Evolutionary conservation across 2,113 vertebrate species (phyloP).

Genomic region (Egretta garzetta): DNA sequence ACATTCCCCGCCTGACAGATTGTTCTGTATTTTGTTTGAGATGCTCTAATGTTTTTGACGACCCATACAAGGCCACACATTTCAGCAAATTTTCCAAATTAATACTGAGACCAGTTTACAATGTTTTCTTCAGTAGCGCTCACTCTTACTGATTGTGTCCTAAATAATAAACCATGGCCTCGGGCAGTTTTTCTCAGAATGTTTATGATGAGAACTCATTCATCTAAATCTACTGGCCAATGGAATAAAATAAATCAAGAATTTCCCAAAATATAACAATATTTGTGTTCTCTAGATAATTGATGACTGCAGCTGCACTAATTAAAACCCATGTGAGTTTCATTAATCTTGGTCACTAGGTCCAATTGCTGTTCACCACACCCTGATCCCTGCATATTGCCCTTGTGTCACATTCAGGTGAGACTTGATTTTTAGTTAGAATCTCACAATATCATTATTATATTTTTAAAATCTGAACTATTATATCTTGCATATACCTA

Average conservation of each 20-base stretch:
- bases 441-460: not conserved
- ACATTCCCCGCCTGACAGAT: constrained; percentile 63
- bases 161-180: constrained; percentile 82
- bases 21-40: constrained; percentile 66
- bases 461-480: not conserved
- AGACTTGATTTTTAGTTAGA: not conserved
- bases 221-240: constrained; percentile 93
- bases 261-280: constrained; percentile 98
- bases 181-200: constrained; percentile 81
- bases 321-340: constrained; percentile 95
- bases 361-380: constrained; percentile 83
- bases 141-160: constrained; percentile 81
- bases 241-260: constrained; percentile 98
- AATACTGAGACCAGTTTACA: constrained; percentile 75
- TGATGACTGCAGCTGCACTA: constrained; percentile 95
- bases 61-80: constrained; percentile 73
- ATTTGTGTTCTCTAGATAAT: constrained; percentile 97
- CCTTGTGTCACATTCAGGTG: constrained; percentile 81
- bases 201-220: constrained; percentile 95
- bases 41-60: constrained; percentile 73
- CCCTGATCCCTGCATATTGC: constrained; percentile 76
- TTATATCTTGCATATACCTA: not conserved
- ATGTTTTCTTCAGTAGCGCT: constrained; percentile 70
- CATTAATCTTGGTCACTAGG: constrained; percentile 96
- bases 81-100: constrained; percentile 78